A percentile compares a stretch with the other conserved stretches of the same genome.
Evolutionary conservation across 1,140 invertebrate genomes (phyloP).

Genomic region (Papilio helenus): DNA sequence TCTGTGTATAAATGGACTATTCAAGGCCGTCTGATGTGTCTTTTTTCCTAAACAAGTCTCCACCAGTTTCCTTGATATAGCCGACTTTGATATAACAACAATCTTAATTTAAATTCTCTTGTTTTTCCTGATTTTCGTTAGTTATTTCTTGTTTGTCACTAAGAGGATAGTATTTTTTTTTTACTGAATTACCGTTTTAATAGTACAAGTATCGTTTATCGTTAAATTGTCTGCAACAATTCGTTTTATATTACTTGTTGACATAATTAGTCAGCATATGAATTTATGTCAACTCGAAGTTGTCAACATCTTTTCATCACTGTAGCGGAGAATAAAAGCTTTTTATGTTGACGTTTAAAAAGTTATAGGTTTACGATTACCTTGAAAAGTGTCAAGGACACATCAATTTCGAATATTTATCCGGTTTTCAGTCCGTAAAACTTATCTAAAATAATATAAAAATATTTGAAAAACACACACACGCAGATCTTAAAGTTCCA

Average conservation of each 20-base stretch:
- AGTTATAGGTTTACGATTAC: neutral
- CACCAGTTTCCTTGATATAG: neutral
- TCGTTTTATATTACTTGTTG: neutral
- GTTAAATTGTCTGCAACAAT: too few species aligned
- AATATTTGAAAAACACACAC: too few species aligned
- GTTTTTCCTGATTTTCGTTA: neutral
- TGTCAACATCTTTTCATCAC: neutral
- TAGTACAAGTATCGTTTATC: too few species aligned
- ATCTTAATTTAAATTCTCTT: neutral
- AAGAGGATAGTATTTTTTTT: neutral
- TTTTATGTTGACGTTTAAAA: neutral
- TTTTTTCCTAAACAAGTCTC: slow-evolving; percentile 36
- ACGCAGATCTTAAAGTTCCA: too few species aligned
- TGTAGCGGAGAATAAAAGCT: neutral
- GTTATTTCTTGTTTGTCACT: neutral
- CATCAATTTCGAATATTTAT: too few species aligned
- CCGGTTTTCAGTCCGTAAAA: too few species aligned
- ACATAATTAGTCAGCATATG: neutral
- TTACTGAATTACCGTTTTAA: neutral
- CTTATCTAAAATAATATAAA: too few species aligned
- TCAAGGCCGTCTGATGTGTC: slow-evolving; percentile 35
- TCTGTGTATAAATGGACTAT: slow-evolving; percentile 27
- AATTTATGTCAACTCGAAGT: neutral
- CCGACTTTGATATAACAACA: neutral
- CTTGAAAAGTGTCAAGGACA: too few species aligned